These are phyloP conservation scores for Orius insidiosus DNA, from an alignment of 1,140 invertebrate genomes.

Conservation along the genomic window DNA sequence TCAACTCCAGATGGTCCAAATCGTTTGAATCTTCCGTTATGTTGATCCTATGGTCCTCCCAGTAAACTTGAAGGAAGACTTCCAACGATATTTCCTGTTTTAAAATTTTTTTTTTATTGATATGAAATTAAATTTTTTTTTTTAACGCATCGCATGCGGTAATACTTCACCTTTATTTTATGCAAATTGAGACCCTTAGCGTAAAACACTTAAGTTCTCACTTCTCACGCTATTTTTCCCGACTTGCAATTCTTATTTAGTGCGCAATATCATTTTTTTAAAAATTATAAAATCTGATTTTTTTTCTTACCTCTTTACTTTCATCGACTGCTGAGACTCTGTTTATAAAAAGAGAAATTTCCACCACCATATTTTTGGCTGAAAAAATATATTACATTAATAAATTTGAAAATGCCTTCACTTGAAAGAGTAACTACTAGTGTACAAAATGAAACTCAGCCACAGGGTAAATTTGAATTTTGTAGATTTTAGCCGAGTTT, in stretches of 20 bases:
- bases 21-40: conserved; percentile 24
- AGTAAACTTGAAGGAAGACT: conserved; percentile 39
- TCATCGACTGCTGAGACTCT: conserved; percentile 39
- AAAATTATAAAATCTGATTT: conserved; percentile 4
- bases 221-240: neutral
- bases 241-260: neutral
- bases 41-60: conserved; percentile 32
- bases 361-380: conserved; percentile 36
- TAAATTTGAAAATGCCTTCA: too few species aligned
- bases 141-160: neutral
- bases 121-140: neutral
- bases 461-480: too few species aligned
- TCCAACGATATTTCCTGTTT: conserved; percentile 38
- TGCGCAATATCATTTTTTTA: neutral
- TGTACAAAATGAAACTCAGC: too few species aligned
- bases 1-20: conserved; percentile 21
- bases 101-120: neutral
- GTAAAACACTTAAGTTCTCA: too few species aligned
- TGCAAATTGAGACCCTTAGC: neutral
- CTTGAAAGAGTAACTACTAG: too few species aligned
- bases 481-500: too few species aligned
- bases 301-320: conserved; percentile 34
- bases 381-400: conserved; percentile 23
- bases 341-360: conserved; percentile 36
- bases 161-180: neutral